phyloP scores from a whole-genome alignment of 2,113 vertebrate genomes.

The Phyllostomus hastatus region DNA sequence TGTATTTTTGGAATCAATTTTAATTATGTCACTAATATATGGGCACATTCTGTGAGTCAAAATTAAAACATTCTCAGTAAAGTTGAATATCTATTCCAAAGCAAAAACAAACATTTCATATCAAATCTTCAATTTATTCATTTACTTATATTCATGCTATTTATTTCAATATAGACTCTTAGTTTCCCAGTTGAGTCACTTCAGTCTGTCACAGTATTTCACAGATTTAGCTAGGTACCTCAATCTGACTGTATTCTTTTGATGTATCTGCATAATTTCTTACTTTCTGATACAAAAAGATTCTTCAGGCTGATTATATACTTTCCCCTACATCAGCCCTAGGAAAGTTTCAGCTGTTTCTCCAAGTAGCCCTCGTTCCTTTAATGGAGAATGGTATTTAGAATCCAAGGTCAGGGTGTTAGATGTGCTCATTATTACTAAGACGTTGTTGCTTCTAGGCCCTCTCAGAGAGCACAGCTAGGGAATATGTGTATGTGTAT shows the following conservation, averaged over 20 bases:
- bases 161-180: neutral
- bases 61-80: neutral
- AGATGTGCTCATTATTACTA: neutral
- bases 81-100: neutral
- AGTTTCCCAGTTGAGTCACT: neutral
- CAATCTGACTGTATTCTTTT: neutral
- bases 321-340: neutral
- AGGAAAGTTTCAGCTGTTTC: neutral
- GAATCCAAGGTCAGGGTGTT: neutral
- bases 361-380: neutral
- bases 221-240: neutral
- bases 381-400: neutral
- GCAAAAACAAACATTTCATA: neutral
- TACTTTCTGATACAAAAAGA: neutral
- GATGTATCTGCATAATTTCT: neutral
- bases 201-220: neutral
- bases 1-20: neutral
- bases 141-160: neutral
- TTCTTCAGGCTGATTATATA: neutral
- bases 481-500: neutral
- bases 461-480: neutral
- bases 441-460: neutral
- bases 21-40: neutral
- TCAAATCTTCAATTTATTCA: neutral
- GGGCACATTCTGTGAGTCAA: neutral